A percentile compares a stretch with the other conserved stretches of the same genome.
Conservation (phyloP, 2,888 invertebrate genomes). For the Zygogramma bicolorata region DNA sequence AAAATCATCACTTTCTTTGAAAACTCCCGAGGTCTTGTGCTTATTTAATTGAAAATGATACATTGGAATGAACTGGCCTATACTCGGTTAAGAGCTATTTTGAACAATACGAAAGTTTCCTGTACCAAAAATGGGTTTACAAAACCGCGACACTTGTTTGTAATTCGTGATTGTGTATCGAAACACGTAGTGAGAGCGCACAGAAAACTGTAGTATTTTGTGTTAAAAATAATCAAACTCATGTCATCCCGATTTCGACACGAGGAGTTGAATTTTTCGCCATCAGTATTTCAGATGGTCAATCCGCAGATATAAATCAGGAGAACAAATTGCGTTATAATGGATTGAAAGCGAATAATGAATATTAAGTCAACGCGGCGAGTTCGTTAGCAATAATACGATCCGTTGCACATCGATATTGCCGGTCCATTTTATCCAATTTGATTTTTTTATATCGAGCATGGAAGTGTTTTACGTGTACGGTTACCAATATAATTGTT, state of each 20-base stretch:
- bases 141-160: no score
- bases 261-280: not conserved
- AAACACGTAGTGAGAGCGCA: no score
- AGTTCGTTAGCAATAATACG: slow-evolving; percentile 6
- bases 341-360: not conserved
- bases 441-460: not conserved
- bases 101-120: no score
- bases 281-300: not conserved
- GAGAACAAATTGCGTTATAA: not conserved
- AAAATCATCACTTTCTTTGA: no score
- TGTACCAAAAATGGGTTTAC: no score
- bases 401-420: not conserved
- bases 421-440: not conserved
- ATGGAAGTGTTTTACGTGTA: not conserved
- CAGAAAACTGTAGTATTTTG: no score
- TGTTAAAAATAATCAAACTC: no score
- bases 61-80: no score
- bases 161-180: no score
- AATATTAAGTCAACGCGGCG: not conserved
- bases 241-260: not conserved
- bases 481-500: not conserved
- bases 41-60: no score
- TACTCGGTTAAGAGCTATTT: no score
- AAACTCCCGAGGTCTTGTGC: no score
- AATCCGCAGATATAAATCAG: not conserved